These are phyloP conservation scores for Helogale parvula DNA, from an alignment of 2,113 vertebrate species.

Conservation along the genomic window DNA sequence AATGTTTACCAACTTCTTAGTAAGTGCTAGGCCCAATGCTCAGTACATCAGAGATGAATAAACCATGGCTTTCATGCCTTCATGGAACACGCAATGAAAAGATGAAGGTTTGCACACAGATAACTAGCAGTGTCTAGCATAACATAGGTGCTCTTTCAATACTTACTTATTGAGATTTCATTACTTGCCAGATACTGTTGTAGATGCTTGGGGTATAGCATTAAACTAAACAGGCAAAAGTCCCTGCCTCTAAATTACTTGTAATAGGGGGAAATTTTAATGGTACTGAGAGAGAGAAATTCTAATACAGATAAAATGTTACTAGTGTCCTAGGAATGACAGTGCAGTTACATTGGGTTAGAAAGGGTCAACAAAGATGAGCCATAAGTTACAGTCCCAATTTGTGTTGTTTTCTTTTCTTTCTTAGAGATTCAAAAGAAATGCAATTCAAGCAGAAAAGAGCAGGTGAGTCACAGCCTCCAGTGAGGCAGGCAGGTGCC, in stretches of 20 bases:
- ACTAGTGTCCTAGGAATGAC: background rate
- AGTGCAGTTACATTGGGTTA: background rate
- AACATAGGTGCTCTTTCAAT: background rate
- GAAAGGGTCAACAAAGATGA: background rate
- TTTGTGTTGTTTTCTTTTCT: background rate
- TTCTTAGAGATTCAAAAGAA: constrained; percentile 25
- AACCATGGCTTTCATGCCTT: background rate
- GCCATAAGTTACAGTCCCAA: background rate
- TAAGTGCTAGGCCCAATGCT: background rate
- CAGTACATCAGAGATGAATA: background rate
- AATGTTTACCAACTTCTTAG: background rate
- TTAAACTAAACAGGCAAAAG: background rate
- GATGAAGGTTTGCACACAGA: background rate
- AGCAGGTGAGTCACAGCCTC: background rate
- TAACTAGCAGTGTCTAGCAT: background rate
- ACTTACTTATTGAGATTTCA: background rate
- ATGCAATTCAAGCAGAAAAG: background rate
- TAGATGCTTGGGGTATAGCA: background rate
- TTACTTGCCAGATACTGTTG: background rate
- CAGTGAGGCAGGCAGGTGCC: background rate
- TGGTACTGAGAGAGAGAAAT: background rate
- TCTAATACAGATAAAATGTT: background rate
- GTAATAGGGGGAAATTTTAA: background rate
- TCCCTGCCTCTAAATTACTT: background rate
- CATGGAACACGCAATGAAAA: background rate